Evolutionary conservation across 1,140 invertebrate species (phyloP).

Genomic region (Drosophila elegans): DNA sequence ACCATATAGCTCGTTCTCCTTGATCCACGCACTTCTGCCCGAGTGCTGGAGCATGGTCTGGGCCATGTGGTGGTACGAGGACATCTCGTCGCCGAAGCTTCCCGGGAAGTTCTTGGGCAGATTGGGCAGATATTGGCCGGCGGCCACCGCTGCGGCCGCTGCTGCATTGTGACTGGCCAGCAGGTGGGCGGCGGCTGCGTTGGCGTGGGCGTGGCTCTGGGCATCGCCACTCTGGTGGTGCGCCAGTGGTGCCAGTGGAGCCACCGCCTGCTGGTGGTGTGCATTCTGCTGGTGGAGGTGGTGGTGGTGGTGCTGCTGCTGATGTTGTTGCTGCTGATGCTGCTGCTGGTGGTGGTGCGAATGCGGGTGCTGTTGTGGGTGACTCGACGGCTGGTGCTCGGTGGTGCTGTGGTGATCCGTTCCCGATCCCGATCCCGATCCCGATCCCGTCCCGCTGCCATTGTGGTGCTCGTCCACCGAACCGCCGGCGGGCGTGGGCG

Average conservation of each 20-base stretch:
- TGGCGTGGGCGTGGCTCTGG: constrained; percentile 64
- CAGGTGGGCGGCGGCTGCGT: constrained; percentile 71
- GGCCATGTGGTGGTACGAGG: constrained; percentile 81
- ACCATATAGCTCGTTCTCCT: constrained; percentile 83
- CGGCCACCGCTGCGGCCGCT: constrained; percentile 73
- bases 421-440: not conserved
- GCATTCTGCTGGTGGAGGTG: constrained; percentile 48
- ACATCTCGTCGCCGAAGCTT: constrained; percentile 77
- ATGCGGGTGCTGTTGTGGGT: constrained; percentile 39
- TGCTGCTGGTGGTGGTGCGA: constrained; percentile 10
- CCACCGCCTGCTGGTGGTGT: constrained; percentile 41
- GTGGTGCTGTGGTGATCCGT: constrained; percentile 55
- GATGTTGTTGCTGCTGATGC: constrained; percentile 33
- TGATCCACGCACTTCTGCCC: constrained; percentile 77
- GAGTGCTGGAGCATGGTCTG: constrained; percentile 81
- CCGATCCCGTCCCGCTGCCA: constrained; percentile 9
- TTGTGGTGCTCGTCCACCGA: constrained; percentile 32
- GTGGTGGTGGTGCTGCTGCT: constrained; percentile 31
- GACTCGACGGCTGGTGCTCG: constrained; percentile 55
- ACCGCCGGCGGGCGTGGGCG: constrained; percentile 52
- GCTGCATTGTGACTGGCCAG: constrained; percentile 79
- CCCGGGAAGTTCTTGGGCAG: constrained; percentile 78
- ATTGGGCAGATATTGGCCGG: constrained; percentile 73
- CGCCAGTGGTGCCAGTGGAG: constrained; percentile 24
- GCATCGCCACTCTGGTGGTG: constrained; percentile 47